Conservation (phyloP, 2,797 vertebrate genomes). For the Sebastes steindachneri region DNA sequence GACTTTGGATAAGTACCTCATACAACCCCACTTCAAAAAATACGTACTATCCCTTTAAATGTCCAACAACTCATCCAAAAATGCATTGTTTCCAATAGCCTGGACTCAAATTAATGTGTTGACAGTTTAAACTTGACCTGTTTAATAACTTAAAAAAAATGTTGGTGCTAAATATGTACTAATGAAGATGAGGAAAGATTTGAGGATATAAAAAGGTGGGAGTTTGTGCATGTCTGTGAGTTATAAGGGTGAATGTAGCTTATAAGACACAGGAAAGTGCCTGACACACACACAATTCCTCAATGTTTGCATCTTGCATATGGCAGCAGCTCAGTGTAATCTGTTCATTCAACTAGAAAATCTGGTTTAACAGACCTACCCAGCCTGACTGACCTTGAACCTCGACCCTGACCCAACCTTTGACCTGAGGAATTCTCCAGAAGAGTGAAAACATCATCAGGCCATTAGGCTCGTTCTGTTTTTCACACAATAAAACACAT, state of each 20-base stretch:
- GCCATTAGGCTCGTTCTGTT: not conserved
- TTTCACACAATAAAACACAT: slow-evolving; percentile 24
- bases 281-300: slow-evolving; percentile 9
- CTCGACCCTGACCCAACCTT: slow-evolving; percentile 14
- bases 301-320: slow-evolving; percentile 5
- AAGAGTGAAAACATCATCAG: slow-evolving; percentile 25
- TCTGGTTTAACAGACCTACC: slow-evolving; percentile 18
- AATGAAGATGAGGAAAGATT: not conserved
- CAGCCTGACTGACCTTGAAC: slow-evolving; percentile 30
- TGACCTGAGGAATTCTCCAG: slow-evolving; percentile 16
- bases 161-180: not conserved
- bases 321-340: not conserved
- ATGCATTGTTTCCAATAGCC: not conserved
- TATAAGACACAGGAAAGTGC: not conserved
- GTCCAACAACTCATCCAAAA: not conserved
- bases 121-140: not conserved
- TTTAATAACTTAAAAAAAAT: not conserved
- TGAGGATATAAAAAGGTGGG: not conserved
- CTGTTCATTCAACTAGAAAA: slow-evolving; percentile 48
- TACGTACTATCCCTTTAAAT: not conserved
- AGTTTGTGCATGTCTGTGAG: not conserved
- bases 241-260: not conserved
- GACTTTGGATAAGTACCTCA: not conserved
- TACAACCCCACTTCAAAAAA: not conserved
- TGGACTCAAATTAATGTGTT: not conserved